A percentile compares a stretch with the other conserved stretches of the same genome.
These are phyloP conservation scores for Lethocerus indicus DNA, from an alignment of 1,140 invertebrate species.

Conservation along the genomic window DNA sequence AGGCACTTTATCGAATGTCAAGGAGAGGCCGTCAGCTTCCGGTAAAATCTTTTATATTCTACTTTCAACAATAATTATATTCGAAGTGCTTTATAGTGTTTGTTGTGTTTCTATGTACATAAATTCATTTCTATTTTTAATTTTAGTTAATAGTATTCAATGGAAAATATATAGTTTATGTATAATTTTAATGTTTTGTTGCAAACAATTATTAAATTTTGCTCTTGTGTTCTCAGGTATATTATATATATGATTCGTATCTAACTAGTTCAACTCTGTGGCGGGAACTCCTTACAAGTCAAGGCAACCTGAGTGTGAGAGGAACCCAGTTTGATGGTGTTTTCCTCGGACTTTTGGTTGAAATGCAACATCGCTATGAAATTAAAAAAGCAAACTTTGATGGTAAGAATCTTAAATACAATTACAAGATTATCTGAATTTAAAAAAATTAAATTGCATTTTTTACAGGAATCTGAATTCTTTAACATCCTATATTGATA, in stretches of 20 bases:
- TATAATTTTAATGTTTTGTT: slow-evolving; percentile 1
- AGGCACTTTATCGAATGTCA: slow-evolving; percentile 31
- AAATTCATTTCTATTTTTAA: no score
- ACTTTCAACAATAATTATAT: not conserved
- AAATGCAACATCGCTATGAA: slow-evolving; percentile 27
- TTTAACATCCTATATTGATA: not conserved
- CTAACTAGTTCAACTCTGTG: slow-evolving; percentile 30
- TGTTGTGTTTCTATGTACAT: no score
- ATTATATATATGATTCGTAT: slow-evolving; percentile 40
- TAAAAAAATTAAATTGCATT: not conserved
- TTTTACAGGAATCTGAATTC: not conserved
- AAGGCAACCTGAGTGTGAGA: slow-evolving; percentile 30
- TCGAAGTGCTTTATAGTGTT: no score
- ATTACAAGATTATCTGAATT: not conserved
- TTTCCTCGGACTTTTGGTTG: slow-evolving; percentile 34
- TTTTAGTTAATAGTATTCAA: no score
- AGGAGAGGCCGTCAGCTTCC: slow-evolving; percentile 27
- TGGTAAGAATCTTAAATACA: slow-evolving; percentile 19
- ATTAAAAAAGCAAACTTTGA: slow-evolving; percentile 38
- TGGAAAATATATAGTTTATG: not conserved
- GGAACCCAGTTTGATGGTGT: slow-evolving; percentile 33
- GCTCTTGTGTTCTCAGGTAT: slow-evolving; percentile 15
- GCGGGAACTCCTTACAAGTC: slow-evolving; percentile 29
- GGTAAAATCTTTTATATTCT: slow-evolving; percentile 20
- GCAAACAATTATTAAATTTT: not conserved